Base-by-base conservation (phyloP, 2,113 vertebrate genomes). In the Phalacrocorax brasilianus region DNA sequence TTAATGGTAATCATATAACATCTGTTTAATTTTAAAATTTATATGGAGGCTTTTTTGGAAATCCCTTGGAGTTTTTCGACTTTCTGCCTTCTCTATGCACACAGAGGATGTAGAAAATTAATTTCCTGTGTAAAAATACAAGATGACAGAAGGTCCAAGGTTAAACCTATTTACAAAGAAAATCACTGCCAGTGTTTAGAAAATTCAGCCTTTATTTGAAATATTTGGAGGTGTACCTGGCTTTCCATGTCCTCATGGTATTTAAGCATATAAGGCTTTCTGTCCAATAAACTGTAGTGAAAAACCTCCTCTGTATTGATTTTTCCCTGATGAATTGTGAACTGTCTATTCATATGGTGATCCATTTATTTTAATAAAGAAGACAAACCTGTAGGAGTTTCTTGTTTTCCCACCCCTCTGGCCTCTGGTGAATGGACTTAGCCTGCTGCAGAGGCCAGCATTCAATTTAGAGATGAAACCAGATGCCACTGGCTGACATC, bases 21-120 rank as follows among this genome's bases (percentile, higher is more conserved):
- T 98, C 98, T 98, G 98, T 98, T 98, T 98, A 98, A 98, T 98
- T 98, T 98, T 98, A 98, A 98, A 98, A 97, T 98, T 98, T 98
- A 98, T 97, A 97, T 97, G 93, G 97, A 97, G 97, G 98, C 90
- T 98, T 97, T 98, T 97, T 70, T 96, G 90, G 76, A 98, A 98
- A 98, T 98, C 98, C 97, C 93, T 92, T 88, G 83, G 95, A 97
- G 93, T 98, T 98, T 98, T 98, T 97, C 24, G 8, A 97, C 94
- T 97, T 97, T 97, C 96, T 95, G 91, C 97, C 97, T 97, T 97
- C 91, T 94, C 82, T 97, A 93, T 93, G 89, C 94, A 97, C 97
- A 95, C 92, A 97, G 96, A 97, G 88, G 96, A 98, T 97, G 85
- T 83, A 98, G 97, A 98, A 98, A 98, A 98, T 98, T 98, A 98